Conservation (phyloP, 1,140 invertebrate species). For the Heliconius himera region DNA sequence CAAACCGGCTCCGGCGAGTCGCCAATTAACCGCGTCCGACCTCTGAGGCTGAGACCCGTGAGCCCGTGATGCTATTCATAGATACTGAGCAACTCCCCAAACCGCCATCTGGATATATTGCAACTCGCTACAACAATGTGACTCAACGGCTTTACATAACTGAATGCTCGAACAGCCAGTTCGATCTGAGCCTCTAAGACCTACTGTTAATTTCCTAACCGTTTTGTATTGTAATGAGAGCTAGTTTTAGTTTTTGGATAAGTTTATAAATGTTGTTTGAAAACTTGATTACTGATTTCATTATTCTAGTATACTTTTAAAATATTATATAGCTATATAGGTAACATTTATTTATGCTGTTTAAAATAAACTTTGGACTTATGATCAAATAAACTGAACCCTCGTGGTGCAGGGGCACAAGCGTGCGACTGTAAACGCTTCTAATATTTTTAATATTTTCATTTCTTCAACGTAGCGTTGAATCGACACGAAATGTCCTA, state of each 20-base stretch:
- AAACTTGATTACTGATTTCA: no score
- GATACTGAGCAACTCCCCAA: slow-evolving; percentile 41
- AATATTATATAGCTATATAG: no score
- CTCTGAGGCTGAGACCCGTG: slow-evolving; percentile 60
- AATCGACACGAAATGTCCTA: no score
- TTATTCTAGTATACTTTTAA: no score
- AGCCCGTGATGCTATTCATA: slow-evolving; percentile 60
- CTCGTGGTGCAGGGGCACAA: no score
- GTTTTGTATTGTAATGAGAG: slow-evolving; percentile 4
- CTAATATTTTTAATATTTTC: no score
- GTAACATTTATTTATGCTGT: no score
- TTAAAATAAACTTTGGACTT: no score
- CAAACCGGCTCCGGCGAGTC: slow-evolving; percentile 72
- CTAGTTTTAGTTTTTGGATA: neutral
- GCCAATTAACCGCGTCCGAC: slow-evolving; percentile 78
- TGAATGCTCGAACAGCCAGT: slow-evolving; percentile 34
- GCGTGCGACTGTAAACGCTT: no score
- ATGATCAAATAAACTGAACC: no score
- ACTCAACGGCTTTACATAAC: slow-evolving; percentile 45
- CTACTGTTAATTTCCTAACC: slow-evolving; percentile 13
- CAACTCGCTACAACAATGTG: slow-evolving; percentile 40
- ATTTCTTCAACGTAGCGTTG: no score
- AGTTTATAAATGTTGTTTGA: neutral
- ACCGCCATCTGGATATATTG: slow-evolving; percentile 43
- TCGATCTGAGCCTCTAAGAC: slow-evolving; percentile 20